Conservation (phyloP, 2,797 vertebrate genomes). For the Halcyon smyrnensis region DNA sequence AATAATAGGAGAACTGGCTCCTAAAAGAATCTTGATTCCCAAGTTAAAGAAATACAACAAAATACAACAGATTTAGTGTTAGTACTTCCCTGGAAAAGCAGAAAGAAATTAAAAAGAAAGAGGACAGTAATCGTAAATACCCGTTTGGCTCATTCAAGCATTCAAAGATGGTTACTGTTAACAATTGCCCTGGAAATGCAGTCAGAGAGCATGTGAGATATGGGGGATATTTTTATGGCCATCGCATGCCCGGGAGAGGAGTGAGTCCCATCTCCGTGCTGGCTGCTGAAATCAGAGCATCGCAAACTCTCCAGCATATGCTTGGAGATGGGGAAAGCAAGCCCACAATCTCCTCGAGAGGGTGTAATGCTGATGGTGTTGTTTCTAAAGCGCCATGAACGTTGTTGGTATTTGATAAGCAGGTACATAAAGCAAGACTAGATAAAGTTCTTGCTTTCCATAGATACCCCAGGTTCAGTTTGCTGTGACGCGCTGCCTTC, state of each 20-base stretch:
- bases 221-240: not conserved
- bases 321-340: not conserved
- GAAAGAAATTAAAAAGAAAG: not conserved
- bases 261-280: rapidly evolving
- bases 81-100: not conserved
- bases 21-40: not conserved
- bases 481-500: rapidly evolving
- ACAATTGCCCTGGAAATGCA: conserved; percentile 8
- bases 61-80: not conserved
- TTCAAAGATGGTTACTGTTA: not conserved
- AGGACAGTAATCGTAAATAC: not conserved
- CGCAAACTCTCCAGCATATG: not conserved
- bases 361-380: not conserved
- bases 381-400: not conserved
- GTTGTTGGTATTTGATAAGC: not conserved
- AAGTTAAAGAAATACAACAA: not conserved
- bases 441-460: not conserved
- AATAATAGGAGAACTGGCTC: conserved; percentile 14
- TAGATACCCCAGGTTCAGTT: rapidly evolving
- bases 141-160: not conserved
- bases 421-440: not conserved
- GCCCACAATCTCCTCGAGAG: not conserved
- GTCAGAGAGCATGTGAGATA: not conserved
- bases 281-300: not conserved
- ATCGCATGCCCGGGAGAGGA: not conserved